Base-by-base conservation (phyloP, 1,140 invertebrate genomes). In the Belonocnema kinseyi region DNA sequence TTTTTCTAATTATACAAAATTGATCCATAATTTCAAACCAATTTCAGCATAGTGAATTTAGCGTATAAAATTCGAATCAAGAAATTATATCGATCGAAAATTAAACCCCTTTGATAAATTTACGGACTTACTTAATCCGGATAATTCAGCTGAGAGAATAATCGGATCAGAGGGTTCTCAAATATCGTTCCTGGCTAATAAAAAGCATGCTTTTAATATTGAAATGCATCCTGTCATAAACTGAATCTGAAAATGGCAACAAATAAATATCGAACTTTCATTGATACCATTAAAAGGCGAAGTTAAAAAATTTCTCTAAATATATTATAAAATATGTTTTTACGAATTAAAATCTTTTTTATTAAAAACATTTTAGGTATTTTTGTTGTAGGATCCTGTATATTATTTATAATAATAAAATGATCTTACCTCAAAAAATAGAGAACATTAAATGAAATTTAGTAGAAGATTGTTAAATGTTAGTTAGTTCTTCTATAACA, bases 81-180 rank as follows among this genome's bases (percentile, higher is more conserved):
- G 11, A 16, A 46, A 66, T 46, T 21, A 33, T 13, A 13, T n/a
- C 26, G n/a, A 46, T 66, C 26, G 12, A 33, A 16, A 66, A 33
- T 26, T 26, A 33, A 61, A 33, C 26, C 58, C 21, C 26, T 66
- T 33, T 26, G 26, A 66, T n/a, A n/a, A 61, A 21, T 61, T 40
- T 66, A n/a, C 54, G 21, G 21, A 56, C 54, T 56, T 56, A 19
- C 61, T 14, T 66, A n/a, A 66, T 66, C 26, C 61, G 4, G 7
- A 40, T 46, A 19, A 66, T 66, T 14, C 58, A 33, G 58, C 26
- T 61, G 21, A 61, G 12, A 61, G 40, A 33, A 46, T 66, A 66
- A 66, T 66, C 61, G 61, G 21, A 66, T 66, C n/a, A 66, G n/a
- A 66, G 33, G 61, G 6, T n/a, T 66, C 61, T 66, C 61, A 40